Base-by-base conservation (phyloP, 1,140 invertebrate species). In the Dendroctonus ponderosae region DNA sequence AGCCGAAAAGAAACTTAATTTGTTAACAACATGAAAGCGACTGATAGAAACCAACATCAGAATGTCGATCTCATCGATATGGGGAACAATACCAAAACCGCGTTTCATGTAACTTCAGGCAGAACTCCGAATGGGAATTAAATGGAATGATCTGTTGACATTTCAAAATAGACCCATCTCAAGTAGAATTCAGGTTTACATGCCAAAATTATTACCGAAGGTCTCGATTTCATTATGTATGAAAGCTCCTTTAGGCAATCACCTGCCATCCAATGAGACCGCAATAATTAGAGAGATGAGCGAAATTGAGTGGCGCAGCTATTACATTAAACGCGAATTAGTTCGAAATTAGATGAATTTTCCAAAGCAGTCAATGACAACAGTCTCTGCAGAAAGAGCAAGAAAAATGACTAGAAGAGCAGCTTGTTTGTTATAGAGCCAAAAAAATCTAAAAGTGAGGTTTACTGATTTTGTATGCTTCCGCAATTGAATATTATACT, bases 81-180 rank as follows among this genome's bases (percentile, higher is more conserved):
- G 1, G 43, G 43, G 4, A 46, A 46, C 12, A 46, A 46, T 46
- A 46, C 12, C 12, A 12, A 12, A 12, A 46, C 8, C 43, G 8
- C 12, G 12, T 11, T 11, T 9, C 8, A 9, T 12, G 8, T 12
- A 46, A 46, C 8, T 12, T 46, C 8, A 11, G 43, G 8, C 8
- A 2, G 8, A 9, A 39, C 37, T 54, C 37, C 40, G 39, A 39
- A 54, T 58, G 38, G 9, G 7, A 53, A 42, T 41, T 44, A 52
- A 62, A 52, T 51, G 44, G 50, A 40, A 9, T 26, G 60, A 62
- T 62, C 49, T 62, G 60, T 62, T 62, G 60, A 62, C 60, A 62
- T 62, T 62, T 41, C 60, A 15, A 62, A 62, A 62, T 62, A 62
- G 49, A 62, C 60, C 60, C 60, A 52, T 62, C 49, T 62, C 60